Evolutionary conservation across 2,888 invertebrate species (phyloP).

Genomic region (Synergus japonicus): DNA sequence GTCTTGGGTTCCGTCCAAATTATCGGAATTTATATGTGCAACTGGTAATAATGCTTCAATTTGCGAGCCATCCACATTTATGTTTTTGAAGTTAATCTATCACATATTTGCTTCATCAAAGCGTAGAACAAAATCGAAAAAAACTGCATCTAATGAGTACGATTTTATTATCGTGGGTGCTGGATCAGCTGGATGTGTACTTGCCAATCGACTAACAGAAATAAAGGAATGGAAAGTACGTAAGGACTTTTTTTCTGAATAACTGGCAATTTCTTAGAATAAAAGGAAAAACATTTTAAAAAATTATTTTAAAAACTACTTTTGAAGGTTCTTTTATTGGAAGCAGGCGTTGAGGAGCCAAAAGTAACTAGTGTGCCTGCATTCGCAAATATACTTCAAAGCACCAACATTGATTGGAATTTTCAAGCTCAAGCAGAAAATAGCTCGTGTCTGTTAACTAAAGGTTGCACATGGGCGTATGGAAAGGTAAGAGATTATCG

Average conservation of each 20-base stretch:
- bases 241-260: background rate
- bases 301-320: background rate
- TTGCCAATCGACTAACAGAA: constrained; percentile 90
- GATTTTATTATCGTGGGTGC: constrained; percentile 91
- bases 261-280: background rate
- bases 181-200: constrained; percentile 90
- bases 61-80: constrained; percentile 80
- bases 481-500: constrained; percentile 81
- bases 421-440: constrained; percentile 92
- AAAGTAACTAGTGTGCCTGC: constrained; percentile 39
- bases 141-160: constrained; percentile 79
- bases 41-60: constrained; percentile 80
- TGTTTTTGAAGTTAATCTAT: constrained; percentile 81
- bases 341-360: constrained; percentile 45
- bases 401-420: constrained; percentile 94
- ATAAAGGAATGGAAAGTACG: constrained; percentile 86
- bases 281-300: too few species aligned
- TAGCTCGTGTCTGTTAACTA: constrained; percentile 90
- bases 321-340: constrained; percentile 42
- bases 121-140: constrained; percentile 65
- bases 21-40: constrained; percentile 78
- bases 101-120: constrained; percentile 80
- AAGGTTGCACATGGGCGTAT: constrained; percentile 92
- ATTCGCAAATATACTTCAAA: constrained; percentile 78
- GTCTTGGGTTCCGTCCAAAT: constrained; percentile 81